Evolutionary conservation across 2,888 invertebrate species (phyloP), one percentile per base, ranked within the genome.

Genomic region (Phyllotreta cruciferae): DNA sequence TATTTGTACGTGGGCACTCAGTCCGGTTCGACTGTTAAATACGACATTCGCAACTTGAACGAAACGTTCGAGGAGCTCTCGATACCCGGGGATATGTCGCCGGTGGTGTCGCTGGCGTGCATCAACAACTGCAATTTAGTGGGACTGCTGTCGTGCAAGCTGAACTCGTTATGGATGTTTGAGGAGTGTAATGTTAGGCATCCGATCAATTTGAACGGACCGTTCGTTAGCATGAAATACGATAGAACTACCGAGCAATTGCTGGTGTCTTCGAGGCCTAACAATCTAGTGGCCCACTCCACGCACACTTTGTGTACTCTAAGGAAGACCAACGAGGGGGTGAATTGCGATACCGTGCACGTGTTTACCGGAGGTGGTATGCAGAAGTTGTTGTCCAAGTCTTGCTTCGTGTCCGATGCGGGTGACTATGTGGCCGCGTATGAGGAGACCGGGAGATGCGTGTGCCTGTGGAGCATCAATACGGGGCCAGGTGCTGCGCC

Each of bases 1-100:
- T 83, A 88, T 70, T 87, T 96, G 64, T 92, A 90, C 77, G 87
- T 89, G 0, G 96, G 96, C 0, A 88, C 89, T 0, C 87, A 88
- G n/a, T 88, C 89, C 44, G 95, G 96, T 0, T 81, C 84, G 0
- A 87, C 93, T 13, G 84, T 85, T 6, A 86, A 90, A 56, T 95
- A 89, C 77, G 96, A 96, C 77, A 85, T 90, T 4, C 83, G 96
- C 14, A 88, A 85, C 72, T 82, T 85, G 0, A 79, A 81, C 0
- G 78, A 80, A 10, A 74, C 81, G 3, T 60, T 83, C 3, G 72
- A 69, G 7, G 74, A 71, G 4, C 68, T 82, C 5, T 64, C 77
- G 11, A 79, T 80, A 64, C 75, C 77, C 1, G 79, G 84, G 0
- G 90, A 91, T 70, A 82, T 86, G 71, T 90, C 92, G 1, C 93